phyloP scores from a whole-genome alignment of 2,113 vertebrate species.

The Aspidoscelis tigris region DNA sequence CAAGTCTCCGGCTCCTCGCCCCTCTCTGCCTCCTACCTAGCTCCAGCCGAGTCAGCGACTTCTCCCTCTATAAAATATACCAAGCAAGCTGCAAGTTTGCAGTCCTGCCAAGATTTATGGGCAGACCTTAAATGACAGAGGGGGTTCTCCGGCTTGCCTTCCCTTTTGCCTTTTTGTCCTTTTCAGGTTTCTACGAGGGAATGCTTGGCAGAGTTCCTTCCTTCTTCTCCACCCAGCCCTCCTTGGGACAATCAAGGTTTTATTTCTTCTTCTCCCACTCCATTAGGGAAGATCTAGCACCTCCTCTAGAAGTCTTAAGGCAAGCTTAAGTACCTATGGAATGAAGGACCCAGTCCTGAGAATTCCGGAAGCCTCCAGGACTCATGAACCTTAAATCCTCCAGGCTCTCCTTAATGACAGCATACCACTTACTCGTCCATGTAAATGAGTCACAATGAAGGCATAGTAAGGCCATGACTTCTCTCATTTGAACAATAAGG shows the following conservation, averaged over 20 bases:
- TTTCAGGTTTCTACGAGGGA: background rate
- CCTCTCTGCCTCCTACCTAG: conserved; percentile 55
- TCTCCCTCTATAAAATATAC: conserved; percentile 66
- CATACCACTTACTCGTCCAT: too few species aligned
- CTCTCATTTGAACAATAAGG: too few species aligned
- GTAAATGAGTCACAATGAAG: too few species aligned
- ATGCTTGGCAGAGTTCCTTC: background rate
- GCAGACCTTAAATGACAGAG: background rate
- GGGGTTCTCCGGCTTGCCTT: background rate
- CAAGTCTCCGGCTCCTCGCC: conserved; percentile 57
- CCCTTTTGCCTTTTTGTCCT: background rate
- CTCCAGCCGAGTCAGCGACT: conserved; percentile 61
- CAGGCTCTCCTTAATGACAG: background rate
- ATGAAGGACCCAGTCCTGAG: background rate
- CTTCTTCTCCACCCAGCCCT: background rate
- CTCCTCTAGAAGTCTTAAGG: background rate
- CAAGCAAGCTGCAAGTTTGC: conserved; percentile 31
- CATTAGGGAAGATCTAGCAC: too few species aligned
- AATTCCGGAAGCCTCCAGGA: background rate
- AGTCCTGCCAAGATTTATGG: background rate
- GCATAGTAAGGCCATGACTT: too few species aligned
- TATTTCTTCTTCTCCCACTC: background rate
- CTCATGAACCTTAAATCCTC: background rate
- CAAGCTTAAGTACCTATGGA: too few species aligned
- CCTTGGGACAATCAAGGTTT: too few species aligned